Evolutionary conservation across 2,113 vertebrate genomes (phyloP), one percentile per base, ranked within the genome.

Genomic region (Ginglymostoma cirratum): DNA sequence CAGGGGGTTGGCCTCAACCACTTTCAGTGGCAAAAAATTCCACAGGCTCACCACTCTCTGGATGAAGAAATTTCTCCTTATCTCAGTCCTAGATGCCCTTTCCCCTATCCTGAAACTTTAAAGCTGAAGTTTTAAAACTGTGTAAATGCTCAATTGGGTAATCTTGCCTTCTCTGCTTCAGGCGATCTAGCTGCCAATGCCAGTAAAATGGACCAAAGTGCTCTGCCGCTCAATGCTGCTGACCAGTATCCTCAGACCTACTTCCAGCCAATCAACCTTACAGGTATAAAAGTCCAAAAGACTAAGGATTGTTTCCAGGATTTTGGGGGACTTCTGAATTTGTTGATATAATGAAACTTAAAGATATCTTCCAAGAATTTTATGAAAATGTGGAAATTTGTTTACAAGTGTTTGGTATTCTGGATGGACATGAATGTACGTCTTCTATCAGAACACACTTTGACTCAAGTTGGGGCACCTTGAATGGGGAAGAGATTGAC

Each of bases 211-310:
- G 94, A 95, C 45, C 42, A 15, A 95, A 95, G 69, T 95, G 42
- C 66, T 38, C 19, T 92, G 69, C 94, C 94, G 17, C 94, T 95
- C 96, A 97, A 97, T 42, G 87, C 97, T 95, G 98, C 98, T 0
- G 98, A 98, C 94, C 98, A 98, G 96, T 99, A 99, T 97, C 97
- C 97, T 69, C 98, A 99, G 97, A 96, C 98, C 89, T 98, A 98
- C 97, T 99, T 99, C 97, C 98, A 99, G 12, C 98, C 98, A 0
- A 97, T 98, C 96, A 96, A 96, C 96, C 98, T 99, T 96, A 98
- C 97, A 95, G 99, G 99, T 99, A 98, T 52, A 14, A 61, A 38
- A 27, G 86, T 87, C 89, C n/a, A 23, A 8, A n/a, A 83, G 55
- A 52, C 45, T 61, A 66, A 45, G 42, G 24, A 86, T 83, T 96